Conservation (phyloP, 2,888 invertebrate species). For the Drosophila kambysellisi region DNA sequence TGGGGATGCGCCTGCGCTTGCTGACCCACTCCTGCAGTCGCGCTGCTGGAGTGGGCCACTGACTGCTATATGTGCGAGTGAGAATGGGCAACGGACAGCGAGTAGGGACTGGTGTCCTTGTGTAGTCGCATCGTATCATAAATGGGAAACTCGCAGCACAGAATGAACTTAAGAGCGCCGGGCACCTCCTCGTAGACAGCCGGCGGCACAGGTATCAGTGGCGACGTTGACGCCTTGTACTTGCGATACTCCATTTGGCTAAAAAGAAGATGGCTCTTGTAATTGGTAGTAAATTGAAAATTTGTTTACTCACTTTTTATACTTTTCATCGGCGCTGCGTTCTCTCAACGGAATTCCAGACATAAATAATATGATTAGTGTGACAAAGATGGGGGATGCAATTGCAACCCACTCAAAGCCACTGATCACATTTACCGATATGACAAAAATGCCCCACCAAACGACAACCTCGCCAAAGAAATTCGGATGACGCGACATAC, state of each 20-base stretch:
- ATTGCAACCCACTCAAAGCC: conserved; percentile 93
- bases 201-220: conserved; percentile 94
- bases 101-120: conserved; percentile 84
- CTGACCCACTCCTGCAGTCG: conserved; percentile 75
- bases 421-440: conserved; percentile 93
- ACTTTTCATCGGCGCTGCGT: conserved; percentile 94
- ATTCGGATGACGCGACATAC: conserved; percentile 95
- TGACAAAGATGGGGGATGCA: conserved; percentile 94
- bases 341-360: conserved; percentile 96
- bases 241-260: conserved; percentile 94
- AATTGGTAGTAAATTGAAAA: neutral
- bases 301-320: conserved; percentile 89
- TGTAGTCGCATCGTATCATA: conserved; percentile 90
- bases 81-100: conserved; percentile 84
- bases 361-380: conserved; percentile 93
- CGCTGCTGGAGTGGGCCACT: conserved; percentile 83
- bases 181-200: conserved; percentile 95
- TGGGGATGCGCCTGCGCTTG: conserved; percentile 22
- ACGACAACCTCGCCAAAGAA: conserved; percentile 97
- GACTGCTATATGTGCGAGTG: conserved; percentile 86
- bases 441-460: conserved; percentile 97
- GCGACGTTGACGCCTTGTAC: conserved; percentile 95
- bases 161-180: conserved; percentile 91
- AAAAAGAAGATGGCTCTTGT: conserved; percentile 26
- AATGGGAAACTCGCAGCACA: conserved; percentile 95